These are phyloP conservation scores for Hemiprocne comata DNA, from an alignment of 2,113 vertebrate species.

Conservation along the genomic window DNA sequence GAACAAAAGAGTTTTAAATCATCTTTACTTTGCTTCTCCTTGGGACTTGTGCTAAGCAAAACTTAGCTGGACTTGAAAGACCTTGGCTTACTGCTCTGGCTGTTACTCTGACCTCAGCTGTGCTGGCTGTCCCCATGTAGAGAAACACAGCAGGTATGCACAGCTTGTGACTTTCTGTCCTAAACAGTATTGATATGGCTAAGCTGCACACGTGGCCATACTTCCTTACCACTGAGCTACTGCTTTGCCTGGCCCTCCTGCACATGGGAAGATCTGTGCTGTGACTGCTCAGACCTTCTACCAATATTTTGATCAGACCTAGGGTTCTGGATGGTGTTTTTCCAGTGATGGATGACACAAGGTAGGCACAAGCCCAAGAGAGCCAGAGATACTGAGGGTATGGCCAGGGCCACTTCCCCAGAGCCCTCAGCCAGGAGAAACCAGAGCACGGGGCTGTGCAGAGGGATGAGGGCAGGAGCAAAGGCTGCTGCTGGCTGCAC, in stretches of 20 bases:
- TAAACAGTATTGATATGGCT: background rate
- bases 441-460: background rate
- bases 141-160: background rate
- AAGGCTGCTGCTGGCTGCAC: background rate
- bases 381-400: background rate
- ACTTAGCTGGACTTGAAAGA: background rate
- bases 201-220: background rate
- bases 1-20: constrained; percentile 34
- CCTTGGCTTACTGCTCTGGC: background rate
- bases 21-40: constrained; percentile 20
- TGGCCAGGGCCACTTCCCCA: background rate
- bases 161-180: background rate
- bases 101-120: background rate
- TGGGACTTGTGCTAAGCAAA: background rate
- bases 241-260: background rate
- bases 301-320: background rate
- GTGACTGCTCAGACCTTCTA: background rate
- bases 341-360: background rate
- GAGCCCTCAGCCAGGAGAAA: background rate
- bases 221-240: background rate
- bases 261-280: background rate
- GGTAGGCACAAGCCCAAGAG: background rate
- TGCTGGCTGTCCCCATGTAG: fast-evolving
- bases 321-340: background rate
- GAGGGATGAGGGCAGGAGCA: background rate